Evolutionary conservation across 1,140 invertebrate species (phyloP).

Genomic region (Saccostrea echinata): DNA sequence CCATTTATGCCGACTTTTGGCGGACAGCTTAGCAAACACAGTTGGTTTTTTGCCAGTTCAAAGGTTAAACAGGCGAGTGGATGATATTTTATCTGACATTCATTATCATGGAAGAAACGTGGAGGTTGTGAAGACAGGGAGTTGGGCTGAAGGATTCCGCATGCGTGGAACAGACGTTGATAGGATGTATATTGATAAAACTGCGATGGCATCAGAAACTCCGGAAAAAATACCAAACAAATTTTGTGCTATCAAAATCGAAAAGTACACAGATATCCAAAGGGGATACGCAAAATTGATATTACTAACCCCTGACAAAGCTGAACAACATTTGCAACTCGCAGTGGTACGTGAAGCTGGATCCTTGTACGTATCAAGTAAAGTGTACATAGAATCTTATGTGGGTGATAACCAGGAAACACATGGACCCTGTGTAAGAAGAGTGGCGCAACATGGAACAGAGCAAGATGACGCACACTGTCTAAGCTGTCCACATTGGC

Average conservation of each 20-base stretch:
- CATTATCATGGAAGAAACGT: background rate
- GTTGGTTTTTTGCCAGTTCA: slow-evolving; percentile 8
- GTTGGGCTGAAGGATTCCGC: slow-evolving; percentile 6
- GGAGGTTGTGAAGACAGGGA: slow-evolving; percentile 2
- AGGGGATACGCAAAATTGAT: slow-evolving; percentile 21
- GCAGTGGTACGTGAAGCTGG: background rate
- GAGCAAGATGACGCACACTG: slow-evolving; percentile 34
- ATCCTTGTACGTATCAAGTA: background rate
- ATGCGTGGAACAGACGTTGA: slow-evolving; percentile 30
- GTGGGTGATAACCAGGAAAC: background rate
- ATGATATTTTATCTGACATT: slow-evolving; percentile 7
- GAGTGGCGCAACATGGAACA: background rate
- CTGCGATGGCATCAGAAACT: background rate
- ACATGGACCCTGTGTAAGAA: slow-evolving; percentile 9
- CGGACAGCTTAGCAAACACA: background rate
- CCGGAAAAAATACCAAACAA: background rate
- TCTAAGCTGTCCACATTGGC: background rate
- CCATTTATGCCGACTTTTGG: background rate
- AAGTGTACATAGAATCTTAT: background rate
- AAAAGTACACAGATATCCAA: background rate
- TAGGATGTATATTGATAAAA: slow-evolving; percentile 33
- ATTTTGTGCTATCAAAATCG: slow-evolving; percentile 13
- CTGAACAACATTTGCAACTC: background rate
- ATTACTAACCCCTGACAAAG: background rate
- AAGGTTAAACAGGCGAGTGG: background rate